Base-by-base conservation (phyloP, 2,888 invertebrate species). In the Allacma fusca region DNA sequence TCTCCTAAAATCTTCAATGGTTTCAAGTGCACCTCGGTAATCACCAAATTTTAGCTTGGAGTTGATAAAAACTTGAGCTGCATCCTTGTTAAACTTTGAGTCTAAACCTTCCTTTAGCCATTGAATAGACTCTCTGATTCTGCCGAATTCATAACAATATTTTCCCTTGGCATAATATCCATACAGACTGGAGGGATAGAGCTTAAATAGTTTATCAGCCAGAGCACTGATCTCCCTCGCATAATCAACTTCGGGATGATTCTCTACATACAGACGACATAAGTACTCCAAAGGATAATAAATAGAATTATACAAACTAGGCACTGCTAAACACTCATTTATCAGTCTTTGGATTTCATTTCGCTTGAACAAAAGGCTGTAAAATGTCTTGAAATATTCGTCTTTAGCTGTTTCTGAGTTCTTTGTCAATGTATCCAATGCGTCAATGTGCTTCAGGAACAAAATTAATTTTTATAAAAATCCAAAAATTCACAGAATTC, bases 351-450 rank as follows among this genome's bases (percentile, higher is more conserved):
- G 79, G 50, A 74, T 80, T 16, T 81, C 73, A 19, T 76, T 70
- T 23, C 62, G 85, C 79, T 87, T 87, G 81, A 89, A 88, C 12
- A 90, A 85, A 28, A 89, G 80, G 83, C 88, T 87, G 44, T 90
- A 86, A 85, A 89, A 90, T 79, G 86, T 87, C 65, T 87, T 87
- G 80, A 87, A 88, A 84, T 87, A 87, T 73, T 88, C 86, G 65
- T 83, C 82, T 7, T 77, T 80, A 23, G 80, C 79, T 68, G 78
- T 75, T 13, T 80, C 79, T 0, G 81, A 44, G 28, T 83, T 78
- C 0, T 80, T 79, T 9, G 81, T 80, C 19, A 82, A 43, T 16
- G 79, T 79, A 68, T 83, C 82, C 44, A 83, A 70, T 4, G 82
- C 81, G 50, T 74, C 16, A 12, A 80, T 80, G 62, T 82, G 80